Conservation (phyloP, 1,140 invertebrate species). For the Pararge aegeria region DNA sequence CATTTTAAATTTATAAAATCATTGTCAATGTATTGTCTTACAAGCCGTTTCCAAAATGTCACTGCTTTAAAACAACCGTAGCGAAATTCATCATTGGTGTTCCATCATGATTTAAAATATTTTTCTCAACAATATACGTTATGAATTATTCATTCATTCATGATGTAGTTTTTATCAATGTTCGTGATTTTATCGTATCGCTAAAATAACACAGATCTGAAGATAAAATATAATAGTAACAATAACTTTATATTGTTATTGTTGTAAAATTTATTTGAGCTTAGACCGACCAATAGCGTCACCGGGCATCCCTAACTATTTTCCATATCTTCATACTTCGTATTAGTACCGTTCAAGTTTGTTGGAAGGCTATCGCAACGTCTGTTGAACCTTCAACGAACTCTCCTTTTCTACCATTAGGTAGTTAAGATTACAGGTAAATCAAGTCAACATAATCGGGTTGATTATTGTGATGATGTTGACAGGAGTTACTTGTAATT, state of each 20-base stretch:
- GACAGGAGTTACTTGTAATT: too few species aligned
- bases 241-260: conserved; percentile 5
- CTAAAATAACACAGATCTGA: conserved; percentile 18
- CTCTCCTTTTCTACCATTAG: too few species aligned
- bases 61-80: conserved; percentile 3
- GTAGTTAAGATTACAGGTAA: too few species aligned
- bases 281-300: not conserved
- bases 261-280: conserved; percentile 6
- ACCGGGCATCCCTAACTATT: too few species aligned
- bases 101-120: conserved; percentile 13
- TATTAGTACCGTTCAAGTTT: too few species aligned
- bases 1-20: too few species aligned
- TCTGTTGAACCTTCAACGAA: too few species aligned
- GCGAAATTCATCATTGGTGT: conserved; percentile 20
- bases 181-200: conserved; percentile 11
- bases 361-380: too few species aligned
- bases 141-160: conserved; percentile 29
- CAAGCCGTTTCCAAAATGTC: not conserved
- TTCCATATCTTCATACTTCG: too few species aligned
- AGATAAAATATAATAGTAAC: conserved; percentile 11
- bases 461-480: too few species aligned
- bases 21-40: not conserved
- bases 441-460: too few species aligned
- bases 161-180: conserved; percentile 16
- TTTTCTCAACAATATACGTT: conserved; percentile 9